phyloP scores from a whole-genome alignment of 1,140 invertebrate genomes.

The Polyergus mexicanus region DNA sequence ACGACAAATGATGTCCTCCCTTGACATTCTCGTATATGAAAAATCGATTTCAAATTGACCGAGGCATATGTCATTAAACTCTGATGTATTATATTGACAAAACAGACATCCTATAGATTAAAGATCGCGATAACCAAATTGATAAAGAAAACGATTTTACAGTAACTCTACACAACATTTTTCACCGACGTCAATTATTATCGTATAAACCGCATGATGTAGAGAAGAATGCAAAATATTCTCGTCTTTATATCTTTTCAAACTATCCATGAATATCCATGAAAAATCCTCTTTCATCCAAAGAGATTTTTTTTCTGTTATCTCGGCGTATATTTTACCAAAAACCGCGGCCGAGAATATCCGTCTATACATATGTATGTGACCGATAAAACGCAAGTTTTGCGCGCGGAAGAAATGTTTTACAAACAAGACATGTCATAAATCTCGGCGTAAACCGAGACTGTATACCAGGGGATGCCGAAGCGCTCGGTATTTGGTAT shows the following conservation, averaged over 20 bases:
- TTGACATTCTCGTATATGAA: too few species aligned
- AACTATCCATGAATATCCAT: not conserved
- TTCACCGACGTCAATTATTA: conserved; percentile 4
- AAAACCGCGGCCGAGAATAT: conserved; percentile 17
- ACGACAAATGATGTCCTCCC: too few species aligned
- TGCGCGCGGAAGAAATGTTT: conserved; percentile 18
- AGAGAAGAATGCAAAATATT: not conserved
- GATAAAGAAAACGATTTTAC: conserved; percentile 4
- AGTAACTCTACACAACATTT: not conserved
- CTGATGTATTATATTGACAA: too few species aligned
- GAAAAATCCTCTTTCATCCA: too few species aligned
- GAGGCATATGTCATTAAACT: too few species aligned
- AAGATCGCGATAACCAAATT: not conserved
- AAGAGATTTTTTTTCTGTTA: not conserved
- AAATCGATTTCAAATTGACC: too few species aligned
- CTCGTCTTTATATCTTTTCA: not conserved
- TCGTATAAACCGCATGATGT: not conserved
- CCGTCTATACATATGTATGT: not conserved
- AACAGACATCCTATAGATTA: not conserved
- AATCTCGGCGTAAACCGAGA: conserved; percentile 38
- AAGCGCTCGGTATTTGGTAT: not conserved
- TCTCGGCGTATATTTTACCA: not conserved
- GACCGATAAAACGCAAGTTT: conserved; percentile 40
- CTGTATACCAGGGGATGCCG: not conserved
- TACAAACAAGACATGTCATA: conserved; percentile 50